Base-by-base conservation (phyloP, 2,888 invertebrate species). In the Strigamia maritima region DNA sequence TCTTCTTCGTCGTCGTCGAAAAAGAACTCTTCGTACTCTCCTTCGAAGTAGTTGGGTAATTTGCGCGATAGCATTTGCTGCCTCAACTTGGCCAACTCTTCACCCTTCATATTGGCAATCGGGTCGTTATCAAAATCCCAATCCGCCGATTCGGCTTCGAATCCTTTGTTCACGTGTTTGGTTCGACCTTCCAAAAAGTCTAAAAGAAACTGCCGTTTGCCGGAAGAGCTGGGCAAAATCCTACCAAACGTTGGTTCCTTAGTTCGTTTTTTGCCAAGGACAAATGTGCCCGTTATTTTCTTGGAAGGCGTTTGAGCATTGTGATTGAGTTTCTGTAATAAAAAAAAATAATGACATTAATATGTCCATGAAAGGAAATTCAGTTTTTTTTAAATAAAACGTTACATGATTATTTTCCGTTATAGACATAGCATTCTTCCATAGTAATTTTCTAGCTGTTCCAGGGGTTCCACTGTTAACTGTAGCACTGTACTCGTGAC, bases 51-150 rank as follows among this genome's bases (percentile, higher is more conserved):
- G 38, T 78, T 78, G 19, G 78, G 78, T 14, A 78, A 31, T 28
- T 78, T 78, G 2, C 49, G 6, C 8, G 78, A 44, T 19, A 78
- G 19, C 78, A 78, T 78, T 35, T 78, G 78, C 38, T 78, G 78
- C 35, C 78, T 14, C 70, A 78, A 70, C 49, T 78, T 78, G 22
- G 70, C 78, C 19, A 78, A 70, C 31, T 78, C 78, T 78, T 78
- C 78, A 19, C 49, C 78, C 35, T 78, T 78, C 26, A 70, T 24
- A 38, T 70, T 78, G 38, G 70, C 78, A 22, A 78, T 28, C 16
- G 78, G 78, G 24, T 78, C 78, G 24, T 77, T 77, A n/a, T 78
- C 78, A 70, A 35, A 78, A 26, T 78, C 78, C 78, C 78, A 78
- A 28, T 78, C 78, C 1, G 74, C 19, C 19, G 70, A 65, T 70